Base-by-base conservation (phyloP, 35 echinoderm and acorn worm species). In the Heliocidaris erythrogramma region DNA sequence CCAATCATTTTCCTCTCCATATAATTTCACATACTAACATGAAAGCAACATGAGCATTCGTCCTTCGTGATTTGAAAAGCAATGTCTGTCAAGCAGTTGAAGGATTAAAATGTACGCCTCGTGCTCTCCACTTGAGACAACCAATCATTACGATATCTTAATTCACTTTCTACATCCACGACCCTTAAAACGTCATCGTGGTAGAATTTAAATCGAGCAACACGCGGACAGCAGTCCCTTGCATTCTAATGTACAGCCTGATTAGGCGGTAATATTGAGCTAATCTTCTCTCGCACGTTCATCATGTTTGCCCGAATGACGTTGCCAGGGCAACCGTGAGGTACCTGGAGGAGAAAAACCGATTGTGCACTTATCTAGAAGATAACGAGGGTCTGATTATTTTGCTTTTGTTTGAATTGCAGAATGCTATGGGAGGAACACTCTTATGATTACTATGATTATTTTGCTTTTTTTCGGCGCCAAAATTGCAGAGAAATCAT, bases 251-350 rank as follows among this genome's bases (percentile, higher is more conserved):
- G n/a, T 30, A 92, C 91, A 13, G 91, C 48, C 30, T 48, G 87
- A 89, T 89, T 48, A 89, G 87, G 87, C 87, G 31, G 91, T 50
- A 92, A 50, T 92, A 92, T 92, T 59, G 49, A 59, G 48, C 91
- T 59, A 92, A 92, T 92, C 50, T 48, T 92, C 91, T 48, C 91
- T 59, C 91, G 91, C 91, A 92, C 91, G 91, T 50, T 49, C 91
- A 27, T 52, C 47, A 56, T 92, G 91, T 92, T 92, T 92, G 91
- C 91, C 31, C 48, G 91, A 92, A 92, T 92, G 91, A 92, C 91
- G 91, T 92, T 59, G 48, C 91, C 30, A 92, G 50, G 49, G 91
- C 32, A 92, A 92, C 91, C 13, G 16, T 59, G 91, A 48, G 91
- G 91, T 49, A 92, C 91, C 91, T 92, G 91, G 91, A 48, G 91